Evolutionary conservation across 92 coral and sea anemone genomes (phyloP).

Genomic region (Isaurus tuberculatus): DNA sequence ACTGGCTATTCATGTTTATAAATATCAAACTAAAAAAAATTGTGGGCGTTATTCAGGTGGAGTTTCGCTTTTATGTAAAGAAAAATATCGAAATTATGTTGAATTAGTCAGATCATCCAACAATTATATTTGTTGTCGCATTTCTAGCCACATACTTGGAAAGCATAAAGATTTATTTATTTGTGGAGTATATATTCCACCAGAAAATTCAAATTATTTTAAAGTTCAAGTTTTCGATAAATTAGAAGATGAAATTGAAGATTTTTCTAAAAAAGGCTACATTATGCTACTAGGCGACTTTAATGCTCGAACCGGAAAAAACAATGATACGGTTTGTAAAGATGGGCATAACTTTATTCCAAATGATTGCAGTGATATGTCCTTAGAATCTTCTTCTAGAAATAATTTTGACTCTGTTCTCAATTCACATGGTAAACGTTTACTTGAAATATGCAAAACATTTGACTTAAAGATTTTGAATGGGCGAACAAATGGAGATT

Average conservation of each 20-base stretch:
- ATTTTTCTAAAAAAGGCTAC: constrained; percentile 48
- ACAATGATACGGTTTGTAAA: constrained; percentile 40
- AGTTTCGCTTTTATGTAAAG: constrained; percentile 39
- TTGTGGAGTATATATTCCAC: no score
- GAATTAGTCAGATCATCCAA: constrained; percentile 22
- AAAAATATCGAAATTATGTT: constrained; percentile 37
- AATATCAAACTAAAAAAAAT: constrained; percentile 32
- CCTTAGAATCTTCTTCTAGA: constrained; percentile 26
- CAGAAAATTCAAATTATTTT: constrained; percentile 60
- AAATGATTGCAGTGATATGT: constrained; percentile 43
- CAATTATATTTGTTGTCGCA: neutral
- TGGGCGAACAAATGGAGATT: constrained; percentile 61
- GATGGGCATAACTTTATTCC: constrained; percentile 44
- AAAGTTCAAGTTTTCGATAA: constrained; percentile 46
- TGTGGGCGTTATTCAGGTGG: constrained; percentile 55
- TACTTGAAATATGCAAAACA: constrained; percentile 47
- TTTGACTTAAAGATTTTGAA: constrained; percentile 58
- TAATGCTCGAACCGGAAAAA: constrained; percentile 51
- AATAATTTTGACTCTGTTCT: constrained; percentile 45
- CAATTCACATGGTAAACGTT: constrained; percentile 49
- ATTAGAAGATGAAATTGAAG: constrained; percentile 52
- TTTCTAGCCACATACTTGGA: neutral
- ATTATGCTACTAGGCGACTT: constrained; percentile 57
- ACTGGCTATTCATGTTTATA: constrained; percentile 16
- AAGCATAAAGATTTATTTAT: constrained; percentile 45